Percentiles rank a stretch among this genome's conserved stretches.
These are phyloP conservation scores for Holcopasites calliopsidis DNA, from an alignment of 1,140 invertebrate species.

Conservation along the genomic window DNA sequence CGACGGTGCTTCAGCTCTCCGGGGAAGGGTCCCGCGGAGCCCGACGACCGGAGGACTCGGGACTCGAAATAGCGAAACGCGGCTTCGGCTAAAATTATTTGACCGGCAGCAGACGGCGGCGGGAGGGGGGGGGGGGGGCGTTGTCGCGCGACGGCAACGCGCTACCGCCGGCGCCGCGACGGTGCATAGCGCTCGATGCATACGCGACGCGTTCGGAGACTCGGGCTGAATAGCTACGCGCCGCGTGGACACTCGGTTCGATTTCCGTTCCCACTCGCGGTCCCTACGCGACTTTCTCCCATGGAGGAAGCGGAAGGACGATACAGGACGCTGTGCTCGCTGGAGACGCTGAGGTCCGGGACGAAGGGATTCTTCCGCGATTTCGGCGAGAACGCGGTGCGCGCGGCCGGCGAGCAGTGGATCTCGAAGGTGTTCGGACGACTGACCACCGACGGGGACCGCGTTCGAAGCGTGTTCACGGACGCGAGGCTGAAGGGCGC, in stretches of 20 bases:
- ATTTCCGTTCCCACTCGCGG: too few relatives aligned
- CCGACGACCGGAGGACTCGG: conserved; percentile 22
- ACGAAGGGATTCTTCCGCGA: conserved; percentile 82
- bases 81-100: conserved; percentile 43
- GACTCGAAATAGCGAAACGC: conserved; percentile 38
- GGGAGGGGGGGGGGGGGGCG: too few relatives aligned
- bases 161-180: too few relatives aligned
- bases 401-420: conserved; percentile 78
- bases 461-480: conserved; percentile 78
- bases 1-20: not conserved
- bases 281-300: too few relatives aligned
- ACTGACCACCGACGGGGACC: conserved; percentile 78
- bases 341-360: conserved; percentile 82
- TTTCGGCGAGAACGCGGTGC: conserved; percentile 79
- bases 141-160: not conserved
- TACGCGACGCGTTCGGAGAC: too few relatives aligned
- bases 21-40: not conserved
- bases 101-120: not conserved
- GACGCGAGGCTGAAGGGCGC: conserved; percentile 79
- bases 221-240: too few relatives aligned
- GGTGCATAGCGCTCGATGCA: too few relatives aligned
- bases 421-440: conserved; percentile 80
- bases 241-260: too few relatives aligned
- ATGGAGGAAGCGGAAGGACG: conserved; percentile 51
- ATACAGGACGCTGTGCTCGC: conserved; percentile 80